Conservation (phyloP, 1,140 invertebrate genomes). For the Cardiocondyla obscurior region DNA sequence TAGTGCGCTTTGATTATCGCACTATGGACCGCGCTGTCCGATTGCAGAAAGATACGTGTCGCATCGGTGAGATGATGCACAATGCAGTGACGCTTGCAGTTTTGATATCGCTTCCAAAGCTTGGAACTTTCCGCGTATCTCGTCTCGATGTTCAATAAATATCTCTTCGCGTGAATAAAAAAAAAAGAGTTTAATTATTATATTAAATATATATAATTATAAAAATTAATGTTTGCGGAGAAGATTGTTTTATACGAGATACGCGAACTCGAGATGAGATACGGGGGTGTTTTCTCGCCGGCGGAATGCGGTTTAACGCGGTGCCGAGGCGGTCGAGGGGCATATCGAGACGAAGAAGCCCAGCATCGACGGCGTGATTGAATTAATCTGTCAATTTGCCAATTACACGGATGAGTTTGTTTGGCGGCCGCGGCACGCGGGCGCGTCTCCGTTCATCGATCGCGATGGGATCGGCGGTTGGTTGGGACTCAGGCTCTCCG, state of each 20-base stretch:
- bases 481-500: slow-evolving; percentile 26
- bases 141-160: background rate
- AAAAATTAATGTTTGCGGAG: too few species aligned
- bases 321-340: slow-evolving; percentile 16
- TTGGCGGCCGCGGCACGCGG: slow-evolving; percentile 75
- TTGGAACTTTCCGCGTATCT: background rate
- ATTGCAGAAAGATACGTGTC: slow-evolving; percentile 16
- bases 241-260: too few species aligned
- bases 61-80: background rate
- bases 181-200: too few species aligned
- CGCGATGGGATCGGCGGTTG: slow-evolving; percentile 71
- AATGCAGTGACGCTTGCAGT: background rate
- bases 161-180: background rate
- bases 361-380: slow-evolving; percentile 78
- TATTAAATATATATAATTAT: too few species aligned
- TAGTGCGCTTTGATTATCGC: slow-evolving; percentile 56
- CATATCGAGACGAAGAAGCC: slow-evolving; percentile 60
- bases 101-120: background rate
- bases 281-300: slow-evolving; percentile 9
- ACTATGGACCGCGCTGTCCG: background rate
- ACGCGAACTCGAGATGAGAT: background rate
- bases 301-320: slow-evolving; percentile 55
- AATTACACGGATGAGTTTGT: slow-evolving; percentile 84
- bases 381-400: slow-evolving; percentile 84
- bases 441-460: slow-evolving; percentile 75